Evolutionary conservation across 1,140 invertebrate species (phyloP), one percentile per base, ranked within the genome.

Genomic region (Apis florea): DNA sequence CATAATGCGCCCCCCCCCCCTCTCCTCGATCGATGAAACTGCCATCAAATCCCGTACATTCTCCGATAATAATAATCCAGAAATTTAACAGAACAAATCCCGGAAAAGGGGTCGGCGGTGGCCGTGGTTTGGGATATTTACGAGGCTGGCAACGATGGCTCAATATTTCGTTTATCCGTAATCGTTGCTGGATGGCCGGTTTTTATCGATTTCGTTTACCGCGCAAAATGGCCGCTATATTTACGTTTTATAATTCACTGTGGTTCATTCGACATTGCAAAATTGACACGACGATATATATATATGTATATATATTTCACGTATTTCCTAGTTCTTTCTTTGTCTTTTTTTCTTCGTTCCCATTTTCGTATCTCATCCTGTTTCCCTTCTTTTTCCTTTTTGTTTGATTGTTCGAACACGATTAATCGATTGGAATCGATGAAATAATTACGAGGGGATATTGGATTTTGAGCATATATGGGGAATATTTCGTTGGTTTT

Each of bases 101-200:
- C 51, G 49, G 17, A 12, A 40, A 15, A 17, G 21, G 68, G 11
- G 6, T 40, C 31, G 4, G 5, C 5, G 31, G 5, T 40, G 31
- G 31, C n/a, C n/a, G n/a, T 40, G 31, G 31, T 40, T 40, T 5
- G 70, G 80, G 58, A 56, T 76, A 88, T 88, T 87, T 87, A 87
- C 74, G 82, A 21, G 40, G 10, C 26, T 15, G 13, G 47, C 11
- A 15, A 53, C 56, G 26, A n/a, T 73, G 77, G 76, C 59, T 84
- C 85, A 87, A 82, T 87, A 84, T 87, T 87, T 84, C 79, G 82
- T 85, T 86, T 83, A 86, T 86, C 83, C 85, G 82, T 87, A 87
- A 87, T 86, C 85, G 85, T 83, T 80, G 81, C 73, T 78, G 73
- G 79, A 85, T 82, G 59, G 40, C 70, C 49, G 49, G 59, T 80